Evolutionary conservation across 23 tunicate species (phyloP).

Genomic region (Botrylloides violaceus): DNA sequence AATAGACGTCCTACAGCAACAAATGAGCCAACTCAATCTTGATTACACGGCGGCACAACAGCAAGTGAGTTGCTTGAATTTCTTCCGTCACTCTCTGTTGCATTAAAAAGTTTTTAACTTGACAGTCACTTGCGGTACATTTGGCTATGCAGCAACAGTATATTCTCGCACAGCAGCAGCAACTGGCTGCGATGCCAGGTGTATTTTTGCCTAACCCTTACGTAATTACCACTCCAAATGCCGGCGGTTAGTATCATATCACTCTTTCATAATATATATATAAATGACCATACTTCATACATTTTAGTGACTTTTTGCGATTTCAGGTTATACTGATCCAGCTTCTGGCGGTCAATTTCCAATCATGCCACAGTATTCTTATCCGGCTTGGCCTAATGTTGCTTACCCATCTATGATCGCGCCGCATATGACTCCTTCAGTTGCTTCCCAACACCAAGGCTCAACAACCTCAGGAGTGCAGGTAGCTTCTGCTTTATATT

Average conservation of each 20-base stretch:
- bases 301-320: background rate
- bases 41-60: constrained; percentile 22
- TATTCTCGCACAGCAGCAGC: constrained; percentile 42
- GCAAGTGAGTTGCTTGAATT: constrained; percentile 8
- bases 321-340: constrained; percentile 60
- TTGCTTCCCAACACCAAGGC: constrained; percentile 34
- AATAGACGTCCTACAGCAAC: constrained; percentile 22
- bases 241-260: constrained; percentile 17
- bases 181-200: constrained; percentile 43
- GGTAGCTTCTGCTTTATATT: too few relatives aligned
- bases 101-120: background rate
- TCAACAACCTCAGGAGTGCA: background rate
- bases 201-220: constrained; percentile 76
- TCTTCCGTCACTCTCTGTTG: background rate
- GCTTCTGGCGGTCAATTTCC: constrained; percentile 45
- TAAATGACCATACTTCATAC: too few relatives aligned
- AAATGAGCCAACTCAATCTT: constrained; percentile 24
- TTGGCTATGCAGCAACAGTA: constrained; percentile 34
- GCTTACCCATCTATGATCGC: constrained; percentile 49
- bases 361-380: constrained; percentile 51
- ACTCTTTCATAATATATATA: background rate
- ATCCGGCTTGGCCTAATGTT: constrained; percentile 47
- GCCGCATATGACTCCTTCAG: constrained; percentile 54
- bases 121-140: constrained; percentile 25
- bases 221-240: constrained; percentile 59